These are phyloP conservation scores for Polypedilum vanderplanki DNA, from an alignment of 1,140 invertebrate genomes.

Conservation along the genomic window DNA sequence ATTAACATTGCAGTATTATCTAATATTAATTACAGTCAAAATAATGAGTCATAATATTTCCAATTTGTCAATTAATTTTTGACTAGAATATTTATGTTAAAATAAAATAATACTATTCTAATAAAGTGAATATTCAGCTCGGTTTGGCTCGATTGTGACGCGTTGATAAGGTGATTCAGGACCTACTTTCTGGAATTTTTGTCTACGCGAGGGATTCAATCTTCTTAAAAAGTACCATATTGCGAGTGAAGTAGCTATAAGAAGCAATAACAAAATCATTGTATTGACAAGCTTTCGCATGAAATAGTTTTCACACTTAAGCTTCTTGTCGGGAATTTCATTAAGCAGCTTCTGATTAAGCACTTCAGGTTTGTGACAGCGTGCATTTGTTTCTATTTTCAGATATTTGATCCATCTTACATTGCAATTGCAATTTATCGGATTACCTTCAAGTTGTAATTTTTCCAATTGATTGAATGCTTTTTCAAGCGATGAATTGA, in stretches of 20 bases:
- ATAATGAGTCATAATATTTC: too few species aligned
- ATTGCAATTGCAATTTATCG: not conserved
- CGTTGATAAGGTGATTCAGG: not conserved
- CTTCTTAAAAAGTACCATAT: not conserved
- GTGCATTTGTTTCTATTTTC: not conserved
- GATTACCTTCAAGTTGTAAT: constrained; percentile 1
- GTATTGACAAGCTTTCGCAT: not conserved
- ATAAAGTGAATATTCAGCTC: constrained; percentile 1
- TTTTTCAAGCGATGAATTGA: not conserved
- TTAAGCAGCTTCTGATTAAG: not conserved
- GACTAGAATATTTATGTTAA: too few species aligned
- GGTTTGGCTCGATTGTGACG: not conserved
- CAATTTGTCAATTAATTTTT: too few species aligned
- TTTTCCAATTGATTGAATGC: not conserved
- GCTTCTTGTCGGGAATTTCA: not conserved
- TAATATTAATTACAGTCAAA: too few species aligned
- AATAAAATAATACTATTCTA: not conserved
- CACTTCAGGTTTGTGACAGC: not conserved
- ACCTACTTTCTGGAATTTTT: not conserved
- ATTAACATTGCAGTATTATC: too few species aligned
- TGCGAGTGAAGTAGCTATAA: not conserved
- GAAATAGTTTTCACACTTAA: not conserved
- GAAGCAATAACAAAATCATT: not conserved
- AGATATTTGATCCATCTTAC: not conserved
- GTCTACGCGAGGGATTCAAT: not conserved